Evolutionary conservation across 2,888 invertebrate species (phyloP), one percentile per base, ranked within the genome.

Genomic region (Drosophila ustulata): DNA sequence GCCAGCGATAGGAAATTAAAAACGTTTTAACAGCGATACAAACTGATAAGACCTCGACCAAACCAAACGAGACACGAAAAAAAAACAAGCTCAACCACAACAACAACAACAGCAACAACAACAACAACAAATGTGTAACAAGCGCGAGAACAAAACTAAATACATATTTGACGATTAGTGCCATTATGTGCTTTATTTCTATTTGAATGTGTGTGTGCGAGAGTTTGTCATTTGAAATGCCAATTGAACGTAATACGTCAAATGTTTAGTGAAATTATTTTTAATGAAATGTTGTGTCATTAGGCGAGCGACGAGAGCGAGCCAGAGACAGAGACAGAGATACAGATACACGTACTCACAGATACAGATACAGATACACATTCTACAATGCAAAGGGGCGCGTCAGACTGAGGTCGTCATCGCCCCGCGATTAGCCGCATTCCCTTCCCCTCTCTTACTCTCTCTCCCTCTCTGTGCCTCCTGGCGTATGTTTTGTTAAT

Each of bases 231-330:
- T 88, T 88, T 74, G 72, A 81, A 88, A 83, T 88, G 89, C 84
- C 88, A 88, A 85, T 83, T 84, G 89, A 65, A 87, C 84, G 83
- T 82, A 84, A 88, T 88, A 88, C 76, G 78, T 88, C 86, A 88
- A 82, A 88, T 86, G 79, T 74, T 84, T 81, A 84, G 89, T 83
- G 82, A 89, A 85, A 85, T 85, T 85, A 87, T 89, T 85, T 85
- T 83, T 84, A 84, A 89, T 88, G 86, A 86, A 86, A 87, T 89
- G 80, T 82, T 84, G 89, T 89, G 84, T 87, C 89, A 51, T 8
- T 3, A 61, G 34, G 11, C 9, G 13, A 51, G 32, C 9, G 26
- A 2, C 4, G 52, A 28, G 18, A 52, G 11, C 25, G 23, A 39
- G 2, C 13, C n/a, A n/a, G n/a, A n/a, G n/a, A n/a, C n/a, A n/a